Evolutionary conservation across 2,113 vertebrate species (phyloP).

Genomic region (Acrocephalus arundinaceus): DNA sequence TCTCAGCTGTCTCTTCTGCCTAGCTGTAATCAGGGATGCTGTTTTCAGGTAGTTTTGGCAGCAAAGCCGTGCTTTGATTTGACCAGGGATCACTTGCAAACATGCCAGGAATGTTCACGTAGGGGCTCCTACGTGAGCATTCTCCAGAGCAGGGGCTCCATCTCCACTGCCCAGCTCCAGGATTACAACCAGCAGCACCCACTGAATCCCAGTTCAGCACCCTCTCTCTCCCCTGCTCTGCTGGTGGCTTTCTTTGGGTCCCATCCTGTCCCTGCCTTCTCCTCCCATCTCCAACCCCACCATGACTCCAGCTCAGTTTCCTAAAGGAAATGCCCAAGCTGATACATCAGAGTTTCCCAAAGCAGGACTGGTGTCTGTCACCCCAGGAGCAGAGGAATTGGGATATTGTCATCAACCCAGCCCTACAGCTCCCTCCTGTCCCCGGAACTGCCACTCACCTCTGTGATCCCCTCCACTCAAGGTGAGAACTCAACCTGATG

Average conservation of each 20-base stretch:
- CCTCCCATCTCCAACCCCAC: background rate
- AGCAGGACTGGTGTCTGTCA: background rate
- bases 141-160: background rate
- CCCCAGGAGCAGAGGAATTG: background rate
- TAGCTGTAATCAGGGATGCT: background rate
- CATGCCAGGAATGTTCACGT: background rate
- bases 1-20: background rate
- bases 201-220: background rate
- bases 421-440: accelerated
- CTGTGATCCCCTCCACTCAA: background rate
- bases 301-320: background rate
- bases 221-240: background rate
- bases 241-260: background rate
- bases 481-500: background rate
- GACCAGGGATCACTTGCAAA: background rate
- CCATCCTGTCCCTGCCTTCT: background rate
- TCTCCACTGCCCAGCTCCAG: background rate
- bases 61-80: background rate
- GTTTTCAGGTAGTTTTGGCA: background rate
- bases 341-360: background rate
- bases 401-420: background rate
- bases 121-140: too few species aligned
- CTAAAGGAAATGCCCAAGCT: background rate
- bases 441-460: background rate
- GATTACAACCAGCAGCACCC: background rate